These are phyloP conservation scores for Idaea straminata DNA, from an alignment of 2,888 invertebrate genomes.

Conservation along the genomic window DNA sequence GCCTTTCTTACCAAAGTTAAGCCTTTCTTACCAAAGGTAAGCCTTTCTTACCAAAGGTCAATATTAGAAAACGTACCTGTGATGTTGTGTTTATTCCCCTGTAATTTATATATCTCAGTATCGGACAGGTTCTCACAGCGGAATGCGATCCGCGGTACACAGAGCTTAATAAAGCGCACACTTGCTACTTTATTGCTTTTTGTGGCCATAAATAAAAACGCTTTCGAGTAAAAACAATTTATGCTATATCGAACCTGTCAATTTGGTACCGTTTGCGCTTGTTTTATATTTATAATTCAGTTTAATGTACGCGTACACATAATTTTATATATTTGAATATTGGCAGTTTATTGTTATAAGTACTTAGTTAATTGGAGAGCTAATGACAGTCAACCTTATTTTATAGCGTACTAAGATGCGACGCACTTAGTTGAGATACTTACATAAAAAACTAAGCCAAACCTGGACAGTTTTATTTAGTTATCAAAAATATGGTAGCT, in stretches of 20 bases:
- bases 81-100: not conserved
- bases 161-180: slow-evolving; percentile 74
- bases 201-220: slow-evolving; percentile 70
- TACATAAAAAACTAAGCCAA: no score
- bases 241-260: slow-evolving; percentile 55
- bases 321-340: not conserved
- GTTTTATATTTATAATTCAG: slow-evolving; percentile 27
- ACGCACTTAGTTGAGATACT: no score
- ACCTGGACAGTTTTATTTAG: no score
- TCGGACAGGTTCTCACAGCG: slow-evolving; percentile 43
- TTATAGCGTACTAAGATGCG: no score
- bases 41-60: not conserved
- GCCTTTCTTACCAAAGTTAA: not conserved
- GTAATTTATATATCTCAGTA: not conserved
- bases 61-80: no score
- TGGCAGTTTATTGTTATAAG: not conserved
- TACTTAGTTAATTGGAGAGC: no score
- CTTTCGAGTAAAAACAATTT: slow-evolving; percentile 66
- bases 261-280: slow-evolving; percentile 41
- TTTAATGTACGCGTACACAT: slow-evolving; percentile 20
- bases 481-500: no score
- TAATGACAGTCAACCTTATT: no score
- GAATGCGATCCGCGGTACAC: slow-evolving; percentile 50
- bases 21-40: no score
- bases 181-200: slow-evolving; percentile 76